phyloP scores from a whole-genome alignment of 2,113 vertebrate genomes.

The Turdus rufiventris region DNA sequence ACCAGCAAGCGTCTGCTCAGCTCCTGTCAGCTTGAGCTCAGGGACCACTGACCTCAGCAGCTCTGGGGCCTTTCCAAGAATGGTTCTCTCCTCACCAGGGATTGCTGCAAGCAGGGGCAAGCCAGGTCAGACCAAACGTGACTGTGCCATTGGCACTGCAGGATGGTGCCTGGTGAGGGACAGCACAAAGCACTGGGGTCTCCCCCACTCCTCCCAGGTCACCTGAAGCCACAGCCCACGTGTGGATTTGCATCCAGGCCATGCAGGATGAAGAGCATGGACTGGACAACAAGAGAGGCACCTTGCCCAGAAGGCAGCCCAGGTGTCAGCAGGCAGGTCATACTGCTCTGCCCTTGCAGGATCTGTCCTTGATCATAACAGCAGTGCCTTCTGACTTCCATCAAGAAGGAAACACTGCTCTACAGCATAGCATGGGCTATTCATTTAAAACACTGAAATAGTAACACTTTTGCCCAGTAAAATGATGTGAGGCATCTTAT shows the following conservation, averaged over 20 bases:
- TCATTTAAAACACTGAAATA: neutral
- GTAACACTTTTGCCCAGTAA: neutral
- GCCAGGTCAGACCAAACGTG: neutral
- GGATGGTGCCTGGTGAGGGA: neutral
- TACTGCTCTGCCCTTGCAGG: neutral
- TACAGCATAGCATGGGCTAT: neutral
- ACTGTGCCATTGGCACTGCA: neutral
- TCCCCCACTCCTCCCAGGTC: neutral
- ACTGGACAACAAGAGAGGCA: neutral
- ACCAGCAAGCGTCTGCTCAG: neutral
- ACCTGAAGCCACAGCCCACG: neutral
- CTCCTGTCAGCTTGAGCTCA: accelerated
- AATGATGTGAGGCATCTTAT: neutral
- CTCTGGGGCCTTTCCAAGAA: neutral
- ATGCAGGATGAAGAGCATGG: accelerated
- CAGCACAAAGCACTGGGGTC: neutral
- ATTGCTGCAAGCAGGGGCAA: neutral
- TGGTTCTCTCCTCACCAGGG: neutral
- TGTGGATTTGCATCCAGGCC: neutral
- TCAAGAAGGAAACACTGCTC: neutral
- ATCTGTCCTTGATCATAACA: neutral
- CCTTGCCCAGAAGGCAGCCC: neutral
- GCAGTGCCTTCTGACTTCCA: neutral
- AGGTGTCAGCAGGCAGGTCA: neutral
- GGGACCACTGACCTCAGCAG: neutral